phyloP scores from a whole-genome alignment of 2,888 invertebrate genomes.

The Mesochorus sp. region DNA sequence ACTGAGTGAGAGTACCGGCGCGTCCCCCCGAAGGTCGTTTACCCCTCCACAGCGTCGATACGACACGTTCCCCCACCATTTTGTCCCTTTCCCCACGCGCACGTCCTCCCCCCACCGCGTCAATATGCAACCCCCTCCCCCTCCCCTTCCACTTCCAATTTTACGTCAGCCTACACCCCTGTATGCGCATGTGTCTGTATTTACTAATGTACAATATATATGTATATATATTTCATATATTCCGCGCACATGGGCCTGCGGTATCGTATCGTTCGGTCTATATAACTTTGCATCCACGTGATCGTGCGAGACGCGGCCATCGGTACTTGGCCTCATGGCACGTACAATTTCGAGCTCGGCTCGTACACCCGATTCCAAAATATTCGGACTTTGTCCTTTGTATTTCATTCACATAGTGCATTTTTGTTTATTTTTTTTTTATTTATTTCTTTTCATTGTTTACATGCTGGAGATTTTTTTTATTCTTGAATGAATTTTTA shows the following conservation, averaged over 20 bases:
- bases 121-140: constrained; percentile 14
- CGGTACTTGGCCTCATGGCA: constrained; percentile 69
- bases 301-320: constrained; percentile 71
- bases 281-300: constrained; percentile 53
- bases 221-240: background rate
- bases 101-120: constrained; percentile 54
- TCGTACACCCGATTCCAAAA: constrained; percentile 19
- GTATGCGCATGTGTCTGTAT: constrained; percentile 30
- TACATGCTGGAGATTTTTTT: too few species aligned
- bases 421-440: background rate
- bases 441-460: too few species aligned
- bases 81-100: constrained; percentile 20
- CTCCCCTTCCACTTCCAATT: background rate
- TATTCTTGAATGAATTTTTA: too few species aligned
- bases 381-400: background rate
- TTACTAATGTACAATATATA: background rate
- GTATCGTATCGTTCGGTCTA: background rate
- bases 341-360: constrained; percentile 68
- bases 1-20: constrained; percentile 59
- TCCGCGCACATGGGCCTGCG: constrained; percentile 38
- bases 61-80: constrained; percentile 21
- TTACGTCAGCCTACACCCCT: constrained; percentile 48
- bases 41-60: constrained; percentile 63
- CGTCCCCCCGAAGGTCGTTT: constrained; percentile 78
- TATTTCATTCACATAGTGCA: background rate